A percentile compares a stretch with the other conserved stretches of the same genome.
Conservation (phyloP, 2,113 vertebrate genomes). For the Spermophilus dauricus region DNA sequence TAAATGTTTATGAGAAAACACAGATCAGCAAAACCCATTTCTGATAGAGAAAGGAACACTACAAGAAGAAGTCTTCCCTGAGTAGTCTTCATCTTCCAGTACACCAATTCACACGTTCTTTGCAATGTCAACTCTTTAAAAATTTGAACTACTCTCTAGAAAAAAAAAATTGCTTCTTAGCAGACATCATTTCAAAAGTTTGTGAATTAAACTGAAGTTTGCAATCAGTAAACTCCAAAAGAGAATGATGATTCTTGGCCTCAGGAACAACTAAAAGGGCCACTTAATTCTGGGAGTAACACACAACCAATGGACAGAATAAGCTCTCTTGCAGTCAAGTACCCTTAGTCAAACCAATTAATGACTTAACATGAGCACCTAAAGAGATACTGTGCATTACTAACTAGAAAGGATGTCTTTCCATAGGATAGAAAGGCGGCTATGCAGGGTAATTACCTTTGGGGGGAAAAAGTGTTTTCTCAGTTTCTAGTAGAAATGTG, state of each 20-base stretch:
- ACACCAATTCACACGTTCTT: neutral
- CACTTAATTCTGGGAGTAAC: neutral
- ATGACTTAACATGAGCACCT: neutral
- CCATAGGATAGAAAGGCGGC: neutral
- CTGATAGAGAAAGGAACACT: neutral
- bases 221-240: neutral
- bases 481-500: slow-evolving; percentile 10
- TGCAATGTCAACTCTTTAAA: neutral
- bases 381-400: neutral
- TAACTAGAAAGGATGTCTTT: neutral
- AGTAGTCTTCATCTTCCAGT: neutral
- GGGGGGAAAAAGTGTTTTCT: neutral
- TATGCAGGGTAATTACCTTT: neutral
- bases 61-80: neutral
- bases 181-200: slow-evolving; percentile 35
- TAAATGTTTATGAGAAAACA: slow-evolving; percentile 11
- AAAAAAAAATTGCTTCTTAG: neutral
- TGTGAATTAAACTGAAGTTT: slow-evolving; percentile 26
- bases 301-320: neutral
- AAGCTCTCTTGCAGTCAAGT: neutral
- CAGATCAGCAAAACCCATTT: slow-evolving; percentile 13
- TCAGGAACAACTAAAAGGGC: neutral
- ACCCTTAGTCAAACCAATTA: neutral
- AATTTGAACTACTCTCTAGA: neutral
- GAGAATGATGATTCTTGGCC: neutral